Base-by-base conservation (phyloP, 2,888 invertebrate genomes). In the Rhamphomyia laevipes region DNA sequence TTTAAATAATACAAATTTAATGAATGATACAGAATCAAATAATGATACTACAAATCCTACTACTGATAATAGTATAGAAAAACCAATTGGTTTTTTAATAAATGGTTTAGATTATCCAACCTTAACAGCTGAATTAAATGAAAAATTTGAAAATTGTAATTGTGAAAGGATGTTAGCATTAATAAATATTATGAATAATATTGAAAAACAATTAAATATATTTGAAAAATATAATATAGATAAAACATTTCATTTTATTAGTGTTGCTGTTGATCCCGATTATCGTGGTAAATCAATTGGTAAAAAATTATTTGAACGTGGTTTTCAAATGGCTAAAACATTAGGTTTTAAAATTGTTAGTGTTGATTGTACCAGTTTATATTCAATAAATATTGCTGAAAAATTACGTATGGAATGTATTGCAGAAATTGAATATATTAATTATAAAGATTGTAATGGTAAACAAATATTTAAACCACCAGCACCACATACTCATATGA, bases 311-410 rank as follows among this genome's bases (percentile, higher is more conserved):
- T 46, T 55, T 21, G 42, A 50, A 43, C 43, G 46, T 21, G 47
- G 51, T 31, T 45, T 55, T 27, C 43, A 51, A 40, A 45, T 50
- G 44, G 55, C 46, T 1, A 52, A 52, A 43, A 17, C 31, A 35
- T 41, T 53, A 11, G 52, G 53, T 9, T 56, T 47, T 47, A 42
- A 47, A 15, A 17, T 57, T 3, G 47, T 49, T 5, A 50, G 42
- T 35, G 40, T 45, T 23, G 56, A 57, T 49, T 57, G 55, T 45
- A 54, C 57, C 4, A 53, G 57, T 43, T 27, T 50, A 10, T 57
- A 48, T 40, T 55, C 58, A 13, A 46, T 48, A n/a, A 51, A 43
- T 33, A 51, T 57, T 17, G 53, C 56, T 5, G 49, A 53, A 38
- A 47, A 41, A 38, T 37, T 51, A 13, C 41, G 47, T 12, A 56